Evolutionary conservation across 2,113 vertebrate genomes (phyloP).

Genomic region (Sialia sialis): DNA sequence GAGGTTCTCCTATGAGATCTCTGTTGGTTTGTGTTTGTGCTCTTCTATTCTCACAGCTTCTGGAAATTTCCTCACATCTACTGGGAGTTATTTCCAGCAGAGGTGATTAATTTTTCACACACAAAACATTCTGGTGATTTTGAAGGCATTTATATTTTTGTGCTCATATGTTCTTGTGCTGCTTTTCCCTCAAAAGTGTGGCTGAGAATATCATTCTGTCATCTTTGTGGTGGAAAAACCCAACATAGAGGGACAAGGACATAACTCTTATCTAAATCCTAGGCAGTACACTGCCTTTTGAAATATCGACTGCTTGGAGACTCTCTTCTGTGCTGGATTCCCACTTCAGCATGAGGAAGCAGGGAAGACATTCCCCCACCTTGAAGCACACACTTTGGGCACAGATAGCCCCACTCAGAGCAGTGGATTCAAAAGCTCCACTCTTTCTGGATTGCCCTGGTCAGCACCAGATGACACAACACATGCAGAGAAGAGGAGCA

Average conservation of each 20-base stretch:
- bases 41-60: not conserved
- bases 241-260: fast-evolving
- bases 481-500: not conserved
- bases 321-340: not conserved
- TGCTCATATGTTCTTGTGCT: not conserved
- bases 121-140: not conserved
- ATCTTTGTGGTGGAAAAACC: not conserved
- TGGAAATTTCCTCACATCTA: not conserved
- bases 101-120: not conserved
- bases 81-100: not conserved
- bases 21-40: not conserved
- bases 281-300: not conserved
- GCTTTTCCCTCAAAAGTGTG: not conserved
- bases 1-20: not conserved
- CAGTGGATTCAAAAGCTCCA: not conserved
- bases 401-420: not conserved
- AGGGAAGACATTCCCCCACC: not conserved
- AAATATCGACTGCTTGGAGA: not conserved
- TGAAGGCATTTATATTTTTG: not conserved
- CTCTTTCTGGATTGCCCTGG: not conserved
- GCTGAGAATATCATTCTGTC: not conserved
- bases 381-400: not conserved
- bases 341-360: not conserved
- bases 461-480: not conserved
- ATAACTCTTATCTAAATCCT: not conserved